Evolutionary conservation across 2,888 invertebrate genomes (phyloP).

Genomic region (Drosophila paracracens): DNA sequence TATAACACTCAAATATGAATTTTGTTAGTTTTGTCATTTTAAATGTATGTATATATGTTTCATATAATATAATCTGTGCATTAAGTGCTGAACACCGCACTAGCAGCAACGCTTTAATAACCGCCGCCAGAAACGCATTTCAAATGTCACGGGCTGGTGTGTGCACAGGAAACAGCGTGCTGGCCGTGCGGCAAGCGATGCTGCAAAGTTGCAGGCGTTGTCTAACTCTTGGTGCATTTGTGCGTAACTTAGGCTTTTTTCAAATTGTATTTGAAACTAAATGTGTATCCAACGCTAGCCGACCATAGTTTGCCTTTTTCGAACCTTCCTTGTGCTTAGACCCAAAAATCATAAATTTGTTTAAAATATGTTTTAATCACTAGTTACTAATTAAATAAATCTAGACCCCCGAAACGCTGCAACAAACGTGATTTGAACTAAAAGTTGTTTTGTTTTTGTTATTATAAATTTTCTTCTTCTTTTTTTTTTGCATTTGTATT

Average conservation of each 20-base stretch:
- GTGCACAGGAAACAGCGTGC: constrained; percentile 55
- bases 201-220: constrained; percentile 36
- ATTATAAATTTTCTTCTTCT: neutral
- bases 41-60: constrained; percentile 26
- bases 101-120: constrained; percentile 22
- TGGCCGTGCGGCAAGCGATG: constrained; percentile 18
- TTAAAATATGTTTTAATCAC: constrained; percentile 26
- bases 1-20: constrained; percentile 46
- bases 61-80: constrained; percentile 32
- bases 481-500: constrained; percentile 22
- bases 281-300: constrained; percentile 62
- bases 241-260: constrained; percentile 39
- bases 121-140: constrained; percentile 50
- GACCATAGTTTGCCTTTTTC: constrained; percentile 80
- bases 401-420: constrained; percentile 76
- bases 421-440: constrained; percentile 55
- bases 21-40: constrained; percentile 3
- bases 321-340: constrained; percentile 75
- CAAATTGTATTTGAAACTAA: constrained; percentile 13
- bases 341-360: constrained; percentile 35
- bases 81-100: constrained; percentile 36
- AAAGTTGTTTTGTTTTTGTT: constrained; percentile 17
- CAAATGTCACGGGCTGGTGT: constrained; percentile 73
- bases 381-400: constrained; percentile 44
- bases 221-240: constrained; percentile 31